These are phyloP conservation scores for Vespertilio murinus DNA, from an alignment of 2,797 vertebrate genomes.

Conservation along the genomic window DNA sequence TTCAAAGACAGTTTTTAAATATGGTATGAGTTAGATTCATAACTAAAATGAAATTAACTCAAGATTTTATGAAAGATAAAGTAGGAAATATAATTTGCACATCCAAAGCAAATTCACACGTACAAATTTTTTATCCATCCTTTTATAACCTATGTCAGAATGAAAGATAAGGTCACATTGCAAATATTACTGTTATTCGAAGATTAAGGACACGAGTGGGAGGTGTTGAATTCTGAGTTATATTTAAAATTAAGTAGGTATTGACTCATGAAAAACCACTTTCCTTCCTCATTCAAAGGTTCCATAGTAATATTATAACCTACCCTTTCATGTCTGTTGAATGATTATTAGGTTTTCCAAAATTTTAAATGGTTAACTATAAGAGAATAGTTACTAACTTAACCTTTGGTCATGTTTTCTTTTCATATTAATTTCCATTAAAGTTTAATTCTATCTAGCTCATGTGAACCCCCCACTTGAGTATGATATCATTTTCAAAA, in stretches of 20 bases:
- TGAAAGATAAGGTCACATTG: background rate
- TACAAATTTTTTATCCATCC: background rate
- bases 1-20: background rate
- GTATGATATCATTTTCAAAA: background rate
- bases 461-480: background rate
- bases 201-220: background rate
- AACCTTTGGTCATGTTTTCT: background rate
- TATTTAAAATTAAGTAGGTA: background rate
- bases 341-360: background rate
- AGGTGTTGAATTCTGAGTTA: background rate
- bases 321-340: background rate
- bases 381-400: background rate
- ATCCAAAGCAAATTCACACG: background rate
- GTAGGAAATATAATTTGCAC: background rate
- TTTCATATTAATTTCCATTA: background rate
- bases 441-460: background rate
- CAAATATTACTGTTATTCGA: background rate
- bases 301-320: background rate
- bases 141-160: background rate
- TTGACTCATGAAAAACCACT: background rate
- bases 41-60: background rate
- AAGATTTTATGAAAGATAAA: slow-evolving; percentile 31
- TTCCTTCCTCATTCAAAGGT: background rate
- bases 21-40: background rate
- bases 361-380: background rate